Conservation (phyloP, 1,140 invertebrate species). For the Dreissena polymorpha region DNA sequence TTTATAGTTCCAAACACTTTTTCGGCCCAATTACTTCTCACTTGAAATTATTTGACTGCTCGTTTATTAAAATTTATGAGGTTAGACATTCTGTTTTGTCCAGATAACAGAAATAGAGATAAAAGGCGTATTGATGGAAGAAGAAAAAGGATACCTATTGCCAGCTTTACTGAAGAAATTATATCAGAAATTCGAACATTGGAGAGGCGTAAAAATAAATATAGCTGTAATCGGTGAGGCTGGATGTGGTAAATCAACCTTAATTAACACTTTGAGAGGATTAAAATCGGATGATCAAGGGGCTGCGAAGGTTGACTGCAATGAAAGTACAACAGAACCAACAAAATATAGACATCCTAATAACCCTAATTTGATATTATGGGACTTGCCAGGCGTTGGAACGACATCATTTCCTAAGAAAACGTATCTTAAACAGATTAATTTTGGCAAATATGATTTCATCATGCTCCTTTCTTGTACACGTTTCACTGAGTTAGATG, state of each 20-base stretch:
- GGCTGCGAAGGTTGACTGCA: neutral
- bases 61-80: no score
- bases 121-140: no score
- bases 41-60: no score
- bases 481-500: constrained; percentile 13
- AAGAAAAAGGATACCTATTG: no score
- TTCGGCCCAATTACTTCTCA: no score
- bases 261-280: neutral
- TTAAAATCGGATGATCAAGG: neutral
- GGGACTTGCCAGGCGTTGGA: constrained; percentile 17
- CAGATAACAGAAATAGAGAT: no score
- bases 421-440: neutral
- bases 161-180: neutral
- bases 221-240: constrained; percentile 4
- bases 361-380: neutral
- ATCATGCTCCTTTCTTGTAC: neutral
- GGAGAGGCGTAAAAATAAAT: neutral
- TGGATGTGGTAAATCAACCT: constrained; percentile 7
- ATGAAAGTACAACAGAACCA: neutral
- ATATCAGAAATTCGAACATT: neutral
- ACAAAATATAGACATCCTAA: neutral
- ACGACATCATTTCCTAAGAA: neutral
- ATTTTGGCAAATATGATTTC: constrained; percentile 15
- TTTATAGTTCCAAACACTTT: no score
- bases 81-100: no score